phyloP scores from a whole-genome alignment of 2,113 vertebrate species.

The Chionodraco myersi region DNA sequence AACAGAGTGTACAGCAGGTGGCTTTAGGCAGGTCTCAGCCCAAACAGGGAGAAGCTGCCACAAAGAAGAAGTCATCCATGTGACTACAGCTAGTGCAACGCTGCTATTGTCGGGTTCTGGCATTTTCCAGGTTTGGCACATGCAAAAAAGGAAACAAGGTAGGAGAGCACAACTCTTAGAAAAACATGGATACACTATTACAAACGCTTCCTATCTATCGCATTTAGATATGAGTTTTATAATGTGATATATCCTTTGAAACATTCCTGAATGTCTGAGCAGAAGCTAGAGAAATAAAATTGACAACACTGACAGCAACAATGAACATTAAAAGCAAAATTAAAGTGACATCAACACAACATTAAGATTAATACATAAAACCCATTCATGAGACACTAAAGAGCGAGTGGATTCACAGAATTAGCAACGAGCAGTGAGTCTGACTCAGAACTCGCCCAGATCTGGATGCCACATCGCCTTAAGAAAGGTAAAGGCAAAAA shows the following conservation, averaged over 20 bases:
- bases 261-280: slow-evolving; percentile 50
- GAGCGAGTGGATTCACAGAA: slow-evolving; percentile 48
- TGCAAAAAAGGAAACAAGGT: slow-evolving; percentile 41
- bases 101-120: slow-evolving; percentile 65
- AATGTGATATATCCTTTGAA: slow-evolving; percentile 37
- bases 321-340: slow-evolving; percentile 14
- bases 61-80: slow-evolving; percentile 17
- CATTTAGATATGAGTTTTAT: slow-evolving; percentile 38
- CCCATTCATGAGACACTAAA: slow-evolving; percentile 43
- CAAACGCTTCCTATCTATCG: slow-evolving; percentile 19
- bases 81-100: slow-evolving; percentile 68
- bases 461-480: slow-evolving; percentile 4
- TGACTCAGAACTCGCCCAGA: slow-evolving; percentile 17
- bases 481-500: background rate
- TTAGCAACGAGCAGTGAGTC: slow-evolving; percentile 11
- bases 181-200: slow-evolving; percentile 40
- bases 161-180: slow-evolving; percentile 25
- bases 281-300: slow-evolving; percentile 34
- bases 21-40: slow-evolving; percentile 21
- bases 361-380: slow-evolving; percentile 49
- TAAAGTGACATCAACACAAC: slow-evolving; percentile 30
- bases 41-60: slow-evolving; percentile 32
- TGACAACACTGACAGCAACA: slow-evolving; percentile 12
- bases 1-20: slow-evolving; percentile 29
- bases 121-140: slow-evolving; percentile 77